Evolutionary conservation across 2,113 vertebrate genomes (phyloP), one percentile per base, ranked within the genome.

Genomic region (Symphodus melops): DNA sequence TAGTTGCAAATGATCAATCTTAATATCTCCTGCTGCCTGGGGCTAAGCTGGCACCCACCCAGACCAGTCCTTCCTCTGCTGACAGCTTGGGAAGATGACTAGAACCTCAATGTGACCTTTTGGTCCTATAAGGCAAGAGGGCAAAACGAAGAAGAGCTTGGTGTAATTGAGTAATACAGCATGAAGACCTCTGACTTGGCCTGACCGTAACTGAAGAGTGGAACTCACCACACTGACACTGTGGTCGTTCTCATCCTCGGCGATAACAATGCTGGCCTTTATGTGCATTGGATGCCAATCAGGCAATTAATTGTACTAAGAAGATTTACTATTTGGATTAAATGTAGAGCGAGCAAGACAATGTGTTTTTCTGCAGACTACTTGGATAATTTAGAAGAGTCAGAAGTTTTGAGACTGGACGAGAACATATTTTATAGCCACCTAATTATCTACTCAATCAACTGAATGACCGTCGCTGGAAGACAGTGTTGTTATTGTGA

Each of bases 121-220:
- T 64, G 61, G 61, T 39, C 58, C 55, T 46, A 39, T 65, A 51
- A 85, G 84, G 86, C 65, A 70, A 87, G 74, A 88, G 68, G 84
- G 83, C 72, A 78, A 55, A 56, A 52, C 76, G 73, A 69, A 74
- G 82, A 85, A 77, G 66, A 46, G 67, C 82, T 86, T 53, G 39
- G 60, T n/a, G 64, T 90, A 88, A 92, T 92, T 72, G 46, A 57
- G 81, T 91, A 92, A 93, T 89, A 73, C 77, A 79, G 83, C 90
- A 76, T 87, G 88, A 87, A 90, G 88, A 90, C 89, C 88, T 89
- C 73, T 91, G 77, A 70, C 85, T 86, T 83, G 82, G 75, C 78
- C 90, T 64, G 75, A 71, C 54, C 41, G 42, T 28, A 67, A 36
- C 46, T 77, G 69, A 60, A 77, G 71, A 82, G 28, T 63, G 76